Evolutionary conservation across 2,888 invertebrate genomes (phyloP).

Genomic region (Aphrophora alni): DNA sequence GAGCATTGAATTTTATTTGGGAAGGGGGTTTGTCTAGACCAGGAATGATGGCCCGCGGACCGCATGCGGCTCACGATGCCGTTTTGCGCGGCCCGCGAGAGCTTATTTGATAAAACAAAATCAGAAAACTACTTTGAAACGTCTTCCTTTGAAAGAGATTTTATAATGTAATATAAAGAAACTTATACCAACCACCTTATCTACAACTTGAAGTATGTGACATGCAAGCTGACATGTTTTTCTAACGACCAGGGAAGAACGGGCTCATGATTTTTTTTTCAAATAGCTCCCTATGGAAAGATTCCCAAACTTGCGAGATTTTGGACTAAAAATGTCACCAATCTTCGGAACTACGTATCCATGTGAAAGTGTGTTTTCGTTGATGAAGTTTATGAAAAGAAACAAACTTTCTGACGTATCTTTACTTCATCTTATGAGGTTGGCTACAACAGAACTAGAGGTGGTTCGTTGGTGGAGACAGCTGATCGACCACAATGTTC

Average conservation of each 20-base stretch:
- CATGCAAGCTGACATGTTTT: not conserved
- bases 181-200: no score
- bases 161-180: no score
- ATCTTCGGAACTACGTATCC: not conserved
- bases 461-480: no score
- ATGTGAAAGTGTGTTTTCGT: constrained; percentile 5
- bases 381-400: not conserved
- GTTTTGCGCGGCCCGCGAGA: no score
- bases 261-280: not conserved
- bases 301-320: constrained; percentile 10
- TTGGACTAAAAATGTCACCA: not conserved
- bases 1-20: no score
- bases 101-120: no score
- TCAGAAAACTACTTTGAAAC: no score
- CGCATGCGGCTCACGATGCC: no score
- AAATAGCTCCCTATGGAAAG: not conserved
- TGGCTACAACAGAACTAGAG: constrained; percentile 2
- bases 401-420: not conserved
- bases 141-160: no score
- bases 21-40: no score
- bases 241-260: not conserved
- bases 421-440: constrained; percentile 6
- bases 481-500: not conserved
- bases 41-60: no score
- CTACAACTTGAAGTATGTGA: no score